A percentile compares a stretch with the other conserved stretches of the same genome.
Evolutionary conservation across 2,797 vertebrate genomes (phyloP).

Genomic region (Oophaga sylvatica): DNA sequence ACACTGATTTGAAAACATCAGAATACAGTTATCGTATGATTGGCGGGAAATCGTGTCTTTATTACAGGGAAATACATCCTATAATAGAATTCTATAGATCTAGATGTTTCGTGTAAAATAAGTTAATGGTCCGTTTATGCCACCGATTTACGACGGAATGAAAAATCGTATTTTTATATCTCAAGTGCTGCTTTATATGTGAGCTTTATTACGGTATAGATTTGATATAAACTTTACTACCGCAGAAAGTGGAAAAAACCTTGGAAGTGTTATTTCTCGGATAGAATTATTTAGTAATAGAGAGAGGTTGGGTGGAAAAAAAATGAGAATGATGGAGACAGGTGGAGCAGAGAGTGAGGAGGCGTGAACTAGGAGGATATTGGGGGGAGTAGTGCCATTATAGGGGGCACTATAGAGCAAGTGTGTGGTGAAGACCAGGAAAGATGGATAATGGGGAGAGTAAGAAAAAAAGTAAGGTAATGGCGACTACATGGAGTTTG

Average conservation of each 20-base stretch:
- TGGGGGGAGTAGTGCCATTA: background rate
- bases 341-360: background rate
- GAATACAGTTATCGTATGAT: slow-evolving; percentile 7
- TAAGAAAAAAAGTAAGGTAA: background rate
- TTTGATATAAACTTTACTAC: slow-evolving; percentile 43
- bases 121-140: slow-evolving; percentile 9
- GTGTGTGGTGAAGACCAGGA: background rate
- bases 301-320: background rate
- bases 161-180: slow-evolving; percentile 3
- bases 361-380: background rate
- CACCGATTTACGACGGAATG: background rate
- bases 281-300: slow-evolving; percentile 22
- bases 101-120: slow-evolving; percentile 30
- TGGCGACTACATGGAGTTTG: background rate
- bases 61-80: slow-evolving; percentile 21
- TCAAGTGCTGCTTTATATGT: slow-evolving; percentile 24
- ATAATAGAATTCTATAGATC: slow-evolving; percentile 21
- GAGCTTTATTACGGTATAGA: slow-evolving; percentile 39
- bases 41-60: slow-evolving; percentile 15
- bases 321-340: background rate
- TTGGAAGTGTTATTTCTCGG: background rate
- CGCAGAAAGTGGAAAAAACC: slow-evolving; percentile 5
- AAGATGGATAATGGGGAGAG: background rate
- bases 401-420: background rate
- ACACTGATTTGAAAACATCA: background rate